These are phyloP conservation scores for Hirtodrosophila duncani DNA, from an alignment of 2,888 invertebrate genomes.

Conservation along the genomic window DNA sequence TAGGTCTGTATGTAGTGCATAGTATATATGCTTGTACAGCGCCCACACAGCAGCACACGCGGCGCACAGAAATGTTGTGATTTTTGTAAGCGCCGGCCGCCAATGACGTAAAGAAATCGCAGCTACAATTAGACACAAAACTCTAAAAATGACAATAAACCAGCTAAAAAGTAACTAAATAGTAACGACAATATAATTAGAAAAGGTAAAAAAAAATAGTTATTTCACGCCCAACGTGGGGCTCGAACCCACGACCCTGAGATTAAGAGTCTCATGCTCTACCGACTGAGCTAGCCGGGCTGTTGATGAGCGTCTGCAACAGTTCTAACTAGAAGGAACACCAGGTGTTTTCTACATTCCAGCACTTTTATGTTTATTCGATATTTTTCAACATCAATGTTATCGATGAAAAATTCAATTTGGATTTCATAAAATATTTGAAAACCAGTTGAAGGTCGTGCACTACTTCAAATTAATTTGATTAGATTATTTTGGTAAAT, in stretches of 20 bases:
- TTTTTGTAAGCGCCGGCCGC: background rate
- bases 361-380: too few species aligned
- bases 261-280: constrained; percentile 79
- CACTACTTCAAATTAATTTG: too few species aligned
- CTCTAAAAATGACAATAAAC: background rate
- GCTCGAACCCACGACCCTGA: constrained; percentile 79
- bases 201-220: constrained; percentile 16
- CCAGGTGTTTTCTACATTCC: too few species aligned
- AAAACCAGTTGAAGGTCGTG: too few species aligned
- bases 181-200: background rate
- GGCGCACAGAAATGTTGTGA: background rate
- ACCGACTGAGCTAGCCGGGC: constrained; percentile 79
- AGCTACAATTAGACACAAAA: background rate
- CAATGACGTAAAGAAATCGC: background rate
- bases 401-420: too few species aligned
- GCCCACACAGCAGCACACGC: background rate
- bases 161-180: background rate
- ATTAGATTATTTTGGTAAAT: background rate
- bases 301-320: background rate
- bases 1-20: constrained; percentile 1
- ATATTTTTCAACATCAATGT: too few species aligned
- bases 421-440: too few species aligned
- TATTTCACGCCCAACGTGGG: constrained; percentile 76
- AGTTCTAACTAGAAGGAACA: too few species aligned
- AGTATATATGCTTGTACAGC: background rate